These are phyloP conservation scores for Zootermopsis nevadensis DNA, from an alignment of 2,888 invertebrate genomes.

Conservation along the genomic window DNA sequence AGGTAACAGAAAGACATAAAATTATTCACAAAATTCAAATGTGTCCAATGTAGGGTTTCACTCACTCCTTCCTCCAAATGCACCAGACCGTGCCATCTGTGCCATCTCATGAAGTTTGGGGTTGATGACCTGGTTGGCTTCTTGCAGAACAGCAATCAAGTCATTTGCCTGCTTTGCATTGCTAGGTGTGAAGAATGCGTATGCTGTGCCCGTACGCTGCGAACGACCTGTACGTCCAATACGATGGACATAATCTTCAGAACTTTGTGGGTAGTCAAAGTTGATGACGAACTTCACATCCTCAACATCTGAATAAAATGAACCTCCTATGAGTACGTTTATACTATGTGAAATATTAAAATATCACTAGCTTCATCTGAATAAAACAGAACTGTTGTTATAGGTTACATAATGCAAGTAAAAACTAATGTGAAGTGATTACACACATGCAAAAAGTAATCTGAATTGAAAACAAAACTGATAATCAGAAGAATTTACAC, in stretches of 20 bases:
- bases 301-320: slow-evolving; percentile 70
- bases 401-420: neutral
- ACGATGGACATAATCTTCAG: slow-evolving; percentile 79
- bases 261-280: slow-evolving; percentile 77
- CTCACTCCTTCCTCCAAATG: slow-evolving; percentile 56
- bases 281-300: slow-evolving; percentile 81
- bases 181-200: slow-evolving; percentile 77
- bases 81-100: slow-evolving; percentile 60
- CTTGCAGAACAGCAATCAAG: slow-evolving; percentile 72
- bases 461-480: neutral
- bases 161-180: slow-evolving; percentile 75
- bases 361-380: neutral
- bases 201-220: slow-evolving; percentile 75
- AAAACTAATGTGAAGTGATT: neutral
- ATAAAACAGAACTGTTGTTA: neutral
- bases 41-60: neutral
- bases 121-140: slow-evolving; percentile 76
- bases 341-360: neutral
- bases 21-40: too few relatives aligned
- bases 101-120: slow-evolving; percentile 70
- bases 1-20: too few relatives aligned
- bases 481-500: neutral
- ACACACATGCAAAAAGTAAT: neutral
- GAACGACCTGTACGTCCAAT: slow-evolving; percentile 78
- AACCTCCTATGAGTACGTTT: neutral